These are phyloP conservation scores for Linepithema humile DNA, from an alignment of 1,140 invertebrate genomes.

Conservation along the genomic window DNA sequence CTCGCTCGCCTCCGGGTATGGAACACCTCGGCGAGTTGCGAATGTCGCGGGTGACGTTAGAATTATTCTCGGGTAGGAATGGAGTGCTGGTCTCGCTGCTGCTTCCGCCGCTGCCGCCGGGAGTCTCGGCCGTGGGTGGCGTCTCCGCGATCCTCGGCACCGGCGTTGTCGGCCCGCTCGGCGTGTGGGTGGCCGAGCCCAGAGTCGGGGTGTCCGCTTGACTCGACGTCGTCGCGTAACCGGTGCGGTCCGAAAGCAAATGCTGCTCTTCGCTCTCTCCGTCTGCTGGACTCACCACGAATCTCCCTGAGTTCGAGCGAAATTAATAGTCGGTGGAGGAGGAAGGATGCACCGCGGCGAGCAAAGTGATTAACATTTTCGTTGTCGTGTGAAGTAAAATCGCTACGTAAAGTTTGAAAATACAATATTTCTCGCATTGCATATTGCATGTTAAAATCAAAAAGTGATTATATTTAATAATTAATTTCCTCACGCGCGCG, in stretches of 20 bases:
- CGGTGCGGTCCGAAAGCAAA: conserved; percentile 44
- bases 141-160: conserved; percentile 81
- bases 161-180: conserved; percentile 76
- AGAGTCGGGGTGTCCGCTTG: conserved; percentile 65
- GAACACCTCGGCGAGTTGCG: conserved; percentile 79
- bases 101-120: conserved; percentile 87
- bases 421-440: too few relatives aligned
- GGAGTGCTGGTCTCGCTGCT: conserved; percentile 85
- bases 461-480: too few relatives aligned
- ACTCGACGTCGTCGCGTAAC: conserved; percentile 66
- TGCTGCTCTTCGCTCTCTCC: conserved; percentile 77
- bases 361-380: conserved; percentile 19
- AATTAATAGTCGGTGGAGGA: conserved; percentile 65
- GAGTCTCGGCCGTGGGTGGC: conserved; percentile 84
- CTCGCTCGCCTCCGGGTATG: conserved; percentile 81
- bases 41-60: conserved; percentile 71
- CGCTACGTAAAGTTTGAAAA: too few relatives aligned
- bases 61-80: conserved; percentile 71
- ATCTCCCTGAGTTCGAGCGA: conserved; percentile 80
- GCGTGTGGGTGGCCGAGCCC: conserved; percentile 69
- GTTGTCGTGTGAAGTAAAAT: neutral
- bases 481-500: too few relatives aligned
- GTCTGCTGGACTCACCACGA: conserved; percentile 83
- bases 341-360: conserved; percentile 22
- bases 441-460: too few relatives aligned